phyloP scores from a whole-genome alignment of 2,797 vertebrate species.

The Pelobates cultripes region DNA sequence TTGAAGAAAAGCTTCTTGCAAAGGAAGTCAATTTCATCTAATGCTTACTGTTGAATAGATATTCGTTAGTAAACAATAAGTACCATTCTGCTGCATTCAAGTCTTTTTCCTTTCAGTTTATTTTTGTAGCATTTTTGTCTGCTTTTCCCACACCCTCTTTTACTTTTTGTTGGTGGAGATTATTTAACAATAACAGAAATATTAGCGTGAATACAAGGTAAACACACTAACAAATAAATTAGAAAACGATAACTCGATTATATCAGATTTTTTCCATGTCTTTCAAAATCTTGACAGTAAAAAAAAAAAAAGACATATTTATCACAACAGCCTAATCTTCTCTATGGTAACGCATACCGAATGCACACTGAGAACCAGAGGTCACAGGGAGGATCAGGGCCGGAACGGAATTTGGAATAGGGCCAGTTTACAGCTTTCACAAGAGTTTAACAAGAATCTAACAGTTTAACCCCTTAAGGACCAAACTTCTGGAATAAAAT shows the following conservation, averaged over 20 bases:
- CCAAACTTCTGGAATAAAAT: too few species aligned
- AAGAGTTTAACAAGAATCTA: constrained; percentile 4
- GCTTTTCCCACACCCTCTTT: background rate
- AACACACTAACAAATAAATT: background rate
- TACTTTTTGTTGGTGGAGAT: constrained; percentile 7
- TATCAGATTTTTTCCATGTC: background rate
- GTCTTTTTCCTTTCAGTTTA: too few species aligned
- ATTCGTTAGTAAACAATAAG: too few species aligned
- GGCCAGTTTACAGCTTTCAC: constrained; percentile 37
- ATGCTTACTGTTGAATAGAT: too few species aligned
- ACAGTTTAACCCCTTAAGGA: too few species aligned
- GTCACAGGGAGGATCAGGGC: constrained; percentile 34
- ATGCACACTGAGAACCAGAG: constrained; percentile 28
- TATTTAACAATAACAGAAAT: background rate
- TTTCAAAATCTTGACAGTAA: constrained; percentile 15
- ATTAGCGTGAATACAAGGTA: background rate
- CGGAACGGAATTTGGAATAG: constrained; percentile 27
- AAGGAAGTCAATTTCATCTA: too few species aligned
- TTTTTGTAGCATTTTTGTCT: background rate
- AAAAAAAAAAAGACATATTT: constrained; percentile 29
- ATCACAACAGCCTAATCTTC: constrained; percentile 42
- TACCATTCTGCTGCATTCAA: too few species aligned
- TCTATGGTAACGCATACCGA: constrained; percentile 46
- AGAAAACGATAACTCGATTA: background rate
- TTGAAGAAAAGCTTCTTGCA: too few species aligned